Evolutionary conservation across 2,113 vertebrate species (phyloP), one percentile per base, ranked within the genome.

Genomic region (Nerophis lumbriciformis): DNA sequence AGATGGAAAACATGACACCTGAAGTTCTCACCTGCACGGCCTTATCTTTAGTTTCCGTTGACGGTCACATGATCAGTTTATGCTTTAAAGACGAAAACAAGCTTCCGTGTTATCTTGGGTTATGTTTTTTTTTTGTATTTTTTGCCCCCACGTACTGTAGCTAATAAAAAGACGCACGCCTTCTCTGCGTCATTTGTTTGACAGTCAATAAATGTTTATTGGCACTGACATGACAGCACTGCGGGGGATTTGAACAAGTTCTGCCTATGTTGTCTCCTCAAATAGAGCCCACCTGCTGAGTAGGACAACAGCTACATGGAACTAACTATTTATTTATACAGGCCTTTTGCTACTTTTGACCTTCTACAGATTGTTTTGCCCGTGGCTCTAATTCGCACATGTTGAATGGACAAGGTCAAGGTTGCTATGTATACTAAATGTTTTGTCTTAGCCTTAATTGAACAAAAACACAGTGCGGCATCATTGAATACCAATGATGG

Each of bases 101-200:
- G 12, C 10, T 15, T 57, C 57, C 11, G 39, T 14, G 10, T 60
- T 71, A 53, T 72, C 60, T 68, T 52, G 8, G 59, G 50, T 37
- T 45, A 11, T n/a, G 21, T 28, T 45, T 47, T 8, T 47, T 8
- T 0, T 53, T 53, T n/a, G 11, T 36, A 0, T 14, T 49, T 15
- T 65, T 59, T 55, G 58, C 8, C 42, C 35, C 53, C 48, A 15
- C 19, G 48, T 38, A 54, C 28, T 28, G 28, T 28, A 3, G 53
- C 57, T 73, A 47, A 63, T 67, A 65, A 56, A 58, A 52, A 58
- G 44, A 53, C 48, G 71, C 35, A 4, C 67, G 47, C 59, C 49
- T 54, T 19, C n/a, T 63, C 63, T 35, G 12, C 6, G 10, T 72
- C 44, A 58, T 71, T 71, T 72, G 54, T 73, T 62, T 73, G 71